Percentiles rank a stretch among this genome's conserved stretches.
Conservation (phyloP, 1,140 invertebrate species). For the Drosophila navojoa region DNA sequence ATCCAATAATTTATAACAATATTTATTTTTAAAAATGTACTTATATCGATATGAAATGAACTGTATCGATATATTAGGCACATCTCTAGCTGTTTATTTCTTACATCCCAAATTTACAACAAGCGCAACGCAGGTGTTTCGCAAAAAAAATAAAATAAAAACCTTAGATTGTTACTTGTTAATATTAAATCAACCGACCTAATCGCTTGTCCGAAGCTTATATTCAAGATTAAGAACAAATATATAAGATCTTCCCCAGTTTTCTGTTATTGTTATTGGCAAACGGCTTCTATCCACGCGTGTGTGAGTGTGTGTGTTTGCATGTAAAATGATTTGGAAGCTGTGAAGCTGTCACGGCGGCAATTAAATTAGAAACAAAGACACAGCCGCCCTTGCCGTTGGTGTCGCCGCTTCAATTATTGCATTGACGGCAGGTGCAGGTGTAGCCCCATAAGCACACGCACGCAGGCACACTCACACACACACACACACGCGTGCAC, state of each 20-base stretch:
- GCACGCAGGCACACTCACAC: conserved; percentile 36
- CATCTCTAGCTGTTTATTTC: conserved; percentile 26
- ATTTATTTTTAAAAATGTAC: too few species aligned
- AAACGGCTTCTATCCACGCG: conserved; percentile 20
- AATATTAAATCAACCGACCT: conserved; percentile 6
- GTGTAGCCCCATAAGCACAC: conserved; percentile 34
- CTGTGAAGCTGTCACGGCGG: conserved; percentile 44
- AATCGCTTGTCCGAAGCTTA: background rate
- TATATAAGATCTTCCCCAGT: background rate
- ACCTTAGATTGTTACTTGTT: conserved; percentile 13
- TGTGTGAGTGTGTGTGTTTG: conserved; percentile 15
- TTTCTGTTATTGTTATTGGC: conserved; percentile 30
- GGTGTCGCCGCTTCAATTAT: conserved; percentile 26
- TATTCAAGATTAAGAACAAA: conserved; percentile 1
- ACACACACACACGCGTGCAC: conserved; percentile 31
- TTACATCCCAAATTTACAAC: conserved; percentile 39
- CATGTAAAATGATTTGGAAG: conserved; percentile 48
- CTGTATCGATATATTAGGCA: background rate
- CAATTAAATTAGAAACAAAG: conserved; percentile 55
- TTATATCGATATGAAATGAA: conserved; percentile 1
- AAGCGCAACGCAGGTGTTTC: conserved; percentile 46
- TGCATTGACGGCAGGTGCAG: conserved; percentile 55
- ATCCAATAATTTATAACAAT: too few species aligned
- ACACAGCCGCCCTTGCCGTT: conserved; percentile 29
- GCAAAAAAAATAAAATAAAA: conserved; percentile 29